Percentiles rank a stretch among this genome's conserved stretches.
Conservation (phyloP, 1,140 invertebrate genomes). For the Cataglyphis hispanica region DNA sequence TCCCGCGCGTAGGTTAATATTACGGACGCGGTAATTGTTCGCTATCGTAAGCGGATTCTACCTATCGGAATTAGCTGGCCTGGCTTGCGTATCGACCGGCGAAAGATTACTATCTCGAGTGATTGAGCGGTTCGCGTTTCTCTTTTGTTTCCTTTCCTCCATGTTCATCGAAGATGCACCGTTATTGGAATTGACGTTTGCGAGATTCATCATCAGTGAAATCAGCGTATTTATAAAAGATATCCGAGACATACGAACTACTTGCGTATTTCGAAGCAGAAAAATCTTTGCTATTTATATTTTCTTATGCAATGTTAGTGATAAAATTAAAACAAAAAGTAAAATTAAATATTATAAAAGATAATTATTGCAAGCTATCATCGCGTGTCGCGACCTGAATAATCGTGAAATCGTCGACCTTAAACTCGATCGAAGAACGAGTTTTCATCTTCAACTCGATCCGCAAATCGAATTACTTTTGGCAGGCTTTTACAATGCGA, state of each 20-base stretch:
- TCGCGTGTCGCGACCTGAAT: neutral
- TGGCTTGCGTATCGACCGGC: conserved; percentile 66
- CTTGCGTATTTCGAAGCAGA: neutral
- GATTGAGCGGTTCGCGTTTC: conserved; percentile 64
- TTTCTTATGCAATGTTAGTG: neutral
- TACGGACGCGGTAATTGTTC: conserved; percentile 69
- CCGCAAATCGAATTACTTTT: neutral
- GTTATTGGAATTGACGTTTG: conserved; percentile 39
- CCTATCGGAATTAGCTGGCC: conserved; percentile 39
- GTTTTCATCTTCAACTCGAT: neutral
- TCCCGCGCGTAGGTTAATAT: conserved; percentile 70
- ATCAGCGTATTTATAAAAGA: conserved; percentile 7
- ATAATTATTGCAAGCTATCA: too few species aligned
- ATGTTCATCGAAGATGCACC: neutral
- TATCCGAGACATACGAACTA: neutral
- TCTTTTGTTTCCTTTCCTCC: conserved; percentile 51
- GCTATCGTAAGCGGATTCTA: conserved; percentile 75
- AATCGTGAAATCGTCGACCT: neutral
- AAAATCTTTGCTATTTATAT: neutral
- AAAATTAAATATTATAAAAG: neutral
- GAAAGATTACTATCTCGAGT: conserved; percentile 77
- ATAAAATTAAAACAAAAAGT: neutral
- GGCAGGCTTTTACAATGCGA: conserved; percentile 14
- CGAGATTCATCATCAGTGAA: conserved; percentile 34
- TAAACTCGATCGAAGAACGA: conserved; percentile 4